Evolutionary conservation across 2,113 vertebrate species (phyloP).

Genomic region (Phainopepla nitens): DNA sequence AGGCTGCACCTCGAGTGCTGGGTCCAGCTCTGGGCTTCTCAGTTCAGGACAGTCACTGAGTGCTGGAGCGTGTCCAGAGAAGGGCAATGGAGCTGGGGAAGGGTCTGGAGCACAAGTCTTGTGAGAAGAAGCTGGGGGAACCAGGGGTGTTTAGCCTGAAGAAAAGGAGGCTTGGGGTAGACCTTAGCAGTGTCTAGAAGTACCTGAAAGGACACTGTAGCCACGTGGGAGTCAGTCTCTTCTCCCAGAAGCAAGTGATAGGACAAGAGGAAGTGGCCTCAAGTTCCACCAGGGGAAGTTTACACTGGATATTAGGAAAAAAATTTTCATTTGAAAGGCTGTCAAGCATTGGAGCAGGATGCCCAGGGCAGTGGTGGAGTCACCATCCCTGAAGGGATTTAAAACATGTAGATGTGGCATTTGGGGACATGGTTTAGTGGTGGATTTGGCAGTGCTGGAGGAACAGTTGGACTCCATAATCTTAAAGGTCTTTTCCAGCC

Average conservation of each 20-base stretch:
- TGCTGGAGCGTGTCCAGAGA: not conserved
- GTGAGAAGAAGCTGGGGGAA: not conserved
- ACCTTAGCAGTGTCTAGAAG: not conserved
- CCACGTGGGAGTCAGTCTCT: not conserved
- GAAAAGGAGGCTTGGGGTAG: not conserved
- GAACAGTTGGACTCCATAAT: not conserved
- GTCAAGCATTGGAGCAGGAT: not conserved
- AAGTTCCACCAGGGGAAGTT: not conserved
- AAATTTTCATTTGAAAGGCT: not conserved
- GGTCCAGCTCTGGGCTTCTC: not conserved
- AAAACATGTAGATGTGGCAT: not conserved
- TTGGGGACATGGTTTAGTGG: not conserved
- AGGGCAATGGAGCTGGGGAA: not conserved
- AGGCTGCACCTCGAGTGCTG: not conserved
- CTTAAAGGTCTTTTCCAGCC: not conserved
- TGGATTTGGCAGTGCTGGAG: not conserved
- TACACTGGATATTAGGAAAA: not conserved
- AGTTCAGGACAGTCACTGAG: not conserved
- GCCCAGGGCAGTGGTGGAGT: not conserved
- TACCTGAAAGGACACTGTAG: not conserved
- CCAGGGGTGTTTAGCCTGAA: fast-evolving
- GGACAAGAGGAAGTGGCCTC: not conserved
- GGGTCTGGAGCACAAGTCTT: not conserved
- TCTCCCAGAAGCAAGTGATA: not conserved
- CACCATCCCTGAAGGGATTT: not conserved